phyloP scores from a whole-genome alignment of 2,888 invertebrate species.

The Acleris cristana region DNA sequence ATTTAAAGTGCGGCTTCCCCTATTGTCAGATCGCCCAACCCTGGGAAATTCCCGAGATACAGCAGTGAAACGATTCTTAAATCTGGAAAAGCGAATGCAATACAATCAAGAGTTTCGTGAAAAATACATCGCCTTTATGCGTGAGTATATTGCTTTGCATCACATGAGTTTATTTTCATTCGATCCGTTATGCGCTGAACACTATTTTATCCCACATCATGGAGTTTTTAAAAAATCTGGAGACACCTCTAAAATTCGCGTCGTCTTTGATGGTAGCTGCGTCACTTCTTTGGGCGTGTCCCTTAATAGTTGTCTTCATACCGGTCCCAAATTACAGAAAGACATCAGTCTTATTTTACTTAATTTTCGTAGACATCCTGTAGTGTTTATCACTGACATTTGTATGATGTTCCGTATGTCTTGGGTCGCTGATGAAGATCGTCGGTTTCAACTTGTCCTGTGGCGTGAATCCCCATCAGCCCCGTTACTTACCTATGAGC shows the following conservation, averaged over 20 bases:
- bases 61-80: too few species aligned
- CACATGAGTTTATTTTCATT: too few species aligned
- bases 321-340: conserved; percentile 1
- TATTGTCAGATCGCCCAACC: too few species aligned
- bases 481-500: too few species aligned
- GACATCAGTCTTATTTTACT: neutral
- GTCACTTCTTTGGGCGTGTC: neutral
- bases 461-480: conserved; percentile 6
- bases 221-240: neutral
- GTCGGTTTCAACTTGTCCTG: neutral
- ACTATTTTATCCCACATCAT: neutral
- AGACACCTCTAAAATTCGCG: neutral
- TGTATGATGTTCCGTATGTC: conserved; percentile 1
- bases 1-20: too few species aligned
- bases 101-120: too few species aligned
- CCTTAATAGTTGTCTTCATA: neutral
- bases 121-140: too few species aligned
- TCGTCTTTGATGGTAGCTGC: conserved; percentile 1
- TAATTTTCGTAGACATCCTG: neutral
- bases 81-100: too few species aligned
- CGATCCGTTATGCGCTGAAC: too few species aligned
- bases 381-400: neutral
- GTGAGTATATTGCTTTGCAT: too few species aligned
- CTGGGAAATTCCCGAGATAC: too few species aligned
- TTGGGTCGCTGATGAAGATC: too few species aligned